Base-by-base conservation (phyloP, 2,888 invertebrate species). In the Drosophila quasianomalipes region DNA sequence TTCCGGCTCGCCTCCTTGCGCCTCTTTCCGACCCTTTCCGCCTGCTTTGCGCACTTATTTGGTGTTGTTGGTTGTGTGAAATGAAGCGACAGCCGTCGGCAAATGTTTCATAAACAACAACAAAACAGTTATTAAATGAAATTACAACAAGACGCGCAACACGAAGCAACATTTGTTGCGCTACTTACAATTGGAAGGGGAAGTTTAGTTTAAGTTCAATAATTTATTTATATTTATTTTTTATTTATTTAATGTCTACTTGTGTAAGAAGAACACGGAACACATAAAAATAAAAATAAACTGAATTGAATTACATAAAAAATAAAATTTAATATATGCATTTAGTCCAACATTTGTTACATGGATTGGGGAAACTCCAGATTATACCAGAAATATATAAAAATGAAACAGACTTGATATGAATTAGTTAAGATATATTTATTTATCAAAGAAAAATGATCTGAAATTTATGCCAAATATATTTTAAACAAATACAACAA, bases 61-160 rank as follows among this genome's bases (percentile, higher is more conserved):
- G 58, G 63, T 71, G 72, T 65, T 64, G 65, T 52, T 31, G 58
- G 57, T 70, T 74, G 82, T 76, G 81, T 77, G 81, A 83, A 88
- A 72, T 90, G 81, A 88, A 88, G 81, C 90, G 85, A 85, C 89
- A 85, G 89, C 81, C 86, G 76, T 74, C 74, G 83, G 84, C 79
- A 81, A 90, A 90, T 89, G 89, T 90, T 85, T 85, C 86, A 83
- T 88, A 85, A 87, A 79, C 85, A 85, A 89, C 74, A 87, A 84
- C 82, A 83, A 83, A 86, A 86, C 83, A 89, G 82, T 90, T 86
- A 86, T 90, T 86, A 90, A 86, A 88, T 89, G 69, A 83, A 88
- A 83, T 78, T 75, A 87, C 76, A 83, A 75, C 79, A 89, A 89
- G 68, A 55, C 66, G 64, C 73, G 59, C 70, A 62, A 71, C 57